Evolutionary conservation across 2,113 vertebrate genomes (phyloP).

Genomic region (Semnornis frantzii): DNA sequence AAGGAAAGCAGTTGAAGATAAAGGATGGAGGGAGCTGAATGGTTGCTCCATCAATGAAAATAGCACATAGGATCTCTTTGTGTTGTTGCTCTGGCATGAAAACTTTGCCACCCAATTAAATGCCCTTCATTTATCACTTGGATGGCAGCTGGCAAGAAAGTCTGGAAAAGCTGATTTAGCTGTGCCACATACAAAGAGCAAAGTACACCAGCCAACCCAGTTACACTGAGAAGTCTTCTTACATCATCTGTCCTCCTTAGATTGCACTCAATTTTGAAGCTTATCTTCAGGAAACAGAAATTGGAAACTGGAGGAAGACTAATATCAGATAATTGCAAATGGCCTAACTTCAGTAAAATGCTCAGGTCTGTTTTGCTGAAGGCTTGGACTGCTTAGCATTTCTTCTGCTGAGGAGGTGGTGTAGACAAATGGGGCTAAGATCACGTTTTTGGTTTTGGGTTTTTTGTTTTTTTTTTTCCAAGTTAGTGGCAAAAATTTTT

Average conservation of each 20-base stretch:
- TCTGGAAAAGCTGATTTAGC: background rate
- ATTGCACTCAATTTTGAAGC: background rate
- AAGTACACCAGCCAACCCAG: background rate
- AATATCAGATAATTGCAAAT: background rate
- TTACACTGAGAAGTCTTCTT: background rate
- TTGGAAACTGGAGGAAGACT: background rate
- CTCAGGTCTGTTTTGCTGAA: background rate
- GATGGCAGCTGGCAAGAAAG: background rate
- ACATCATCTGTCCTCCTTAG: background rate
- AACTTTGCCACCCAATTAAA: background rate
- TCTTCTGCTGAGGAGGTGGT: background rate
- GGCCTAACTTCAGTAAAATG: background rate
- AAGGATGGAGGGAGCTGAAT: background rate
- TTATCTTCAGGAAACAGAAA: background rate
- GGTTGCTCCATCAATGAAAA: rapidly evolving
- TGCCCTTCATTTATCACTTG: background rate
- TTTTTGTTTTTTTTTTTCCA: background rate
- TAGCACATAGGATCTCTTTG: background rate
- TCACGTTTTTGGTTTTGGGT: no score
- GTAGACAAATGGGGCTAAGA: background rate
- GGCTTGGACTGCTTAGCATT: background rate
- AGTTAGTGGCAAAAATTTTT: background rate
- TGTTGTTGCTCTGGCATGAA: background rate
- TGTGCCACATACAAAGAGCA: background rate
- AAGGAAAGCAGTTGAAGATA: background rate